Evolutionary conservation across 2,113 vertebrate genomes (phyloP).

Genomic region (Salminus brasiliensis): DNA sequence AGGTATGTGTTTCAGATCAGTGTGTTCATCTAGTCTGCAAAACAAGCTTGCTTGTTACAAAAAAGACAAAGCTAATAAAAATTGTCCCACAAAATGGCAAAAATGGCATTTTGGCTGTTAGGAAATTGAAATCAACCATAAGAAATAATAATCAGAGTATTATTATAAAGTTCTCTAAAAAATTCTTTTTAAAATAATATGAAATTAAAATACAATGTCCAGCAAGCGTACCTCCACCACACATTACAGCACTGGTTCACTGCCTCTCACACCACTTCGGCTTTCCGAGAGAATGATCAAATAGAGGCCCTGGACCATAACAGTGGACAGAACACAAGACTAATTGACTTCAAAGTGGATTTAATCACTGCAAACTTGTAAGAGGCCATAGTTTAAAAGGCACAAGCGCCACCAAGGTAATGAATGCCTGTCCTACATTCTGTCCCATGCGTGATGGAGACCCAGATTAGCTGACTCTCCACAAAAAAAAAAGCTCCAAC

Average conservation of each 20-base stretch:
- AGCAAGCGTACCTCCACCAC: neutral
- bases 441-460: constrained; percentile 46
- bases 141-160: no score
- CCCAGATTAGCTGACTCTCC: constrained; percentile 45
- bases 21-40: no score
- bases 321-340: neutral
- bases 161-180: no score
- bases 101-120: no score
- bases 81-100: no score
- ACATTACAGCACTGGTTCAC: neutral
- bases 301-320: neutral
- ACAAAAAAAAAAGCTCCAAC: constrained; percentile 24
- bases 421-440: constrained; percentile 49
- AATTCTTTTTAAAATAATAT: no score
- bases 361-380: constrained; percentile 21
- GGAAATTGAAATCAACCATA: no score
- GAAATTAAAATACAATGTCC: no score
- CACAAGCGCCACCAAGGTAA: constrained; percentile 21
- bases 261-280: neutral
- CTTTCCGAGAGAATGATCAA: neutral
- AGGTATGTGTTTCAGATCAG: no score
- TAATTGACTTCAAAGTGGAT: constrained; percentile 7
- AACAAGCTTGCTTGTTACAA: no score
- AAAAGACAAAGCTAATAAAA: no score
- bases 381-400: constrained; percentile 25